Evolutionary conservation across 1,140 invertebrate genomes (phyloP).

Genomic region (Sarcophaga bullata): DNA sequence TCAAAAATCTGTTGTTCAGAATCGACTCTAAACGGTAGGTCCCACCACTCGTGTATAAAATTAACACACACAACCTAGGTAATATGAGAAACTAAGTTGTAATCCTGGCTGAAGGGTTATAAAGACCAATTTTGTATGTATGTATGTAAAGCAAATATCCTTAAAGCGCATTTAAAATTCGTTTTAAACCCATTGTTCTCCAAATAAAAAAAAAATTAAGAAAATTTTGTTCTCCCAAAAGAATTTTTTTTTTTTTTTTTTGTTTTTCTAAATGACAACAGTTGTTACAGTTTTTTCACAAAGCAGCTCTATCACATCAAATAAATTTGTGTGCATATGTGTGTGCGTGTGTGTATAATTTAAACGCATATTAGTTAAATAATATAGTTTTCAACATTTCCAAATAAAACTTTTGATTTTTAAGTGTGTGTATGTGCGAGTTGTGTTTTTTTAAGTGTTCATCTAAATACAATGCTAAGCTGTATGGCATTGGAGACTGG

Average conservation of each 20-base stretch:
- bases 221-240: neutral
- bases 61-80: too few relatives aligned
- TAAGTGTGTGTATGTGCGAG: too few relatives aligned
- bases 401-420: neutral
- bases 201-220: too few relatives aligned
- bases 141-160: too few relatives aligned
- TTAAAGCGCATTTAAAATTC: too few relatives aligned
- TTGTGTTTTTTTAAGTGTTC: neutral
- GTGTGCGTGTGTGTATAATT: neutral
- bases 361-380: neutral
- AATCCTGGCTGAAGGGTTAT: too few relatives aligned
- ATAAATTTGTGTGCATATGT: neutral
- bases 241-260: neutral
- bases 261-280: neutral
- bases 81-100: too few relatives aligned
- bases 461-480: neutral
- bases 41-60: too few relatives aligned
- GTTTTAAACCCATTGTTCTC: too few relatives aligned
- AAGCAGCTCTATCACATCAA: neutral
- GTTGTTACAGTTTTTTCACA: neutral
- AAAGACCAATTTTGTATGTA: too few relatives aligned
- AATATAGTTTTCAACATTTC: neutral
- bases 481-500: neutral
- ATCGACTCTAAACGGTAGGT: too few relatives aligned
- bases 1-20: too few relatives aligned